A percentile compares a stretch with the other conserved stretches of the same genome.
These are phyloP conservation scores for Philereme vetulata DNA, from an alignment of 2,888 invertebrate genomes.

Conservation along the genomic window DNA sequence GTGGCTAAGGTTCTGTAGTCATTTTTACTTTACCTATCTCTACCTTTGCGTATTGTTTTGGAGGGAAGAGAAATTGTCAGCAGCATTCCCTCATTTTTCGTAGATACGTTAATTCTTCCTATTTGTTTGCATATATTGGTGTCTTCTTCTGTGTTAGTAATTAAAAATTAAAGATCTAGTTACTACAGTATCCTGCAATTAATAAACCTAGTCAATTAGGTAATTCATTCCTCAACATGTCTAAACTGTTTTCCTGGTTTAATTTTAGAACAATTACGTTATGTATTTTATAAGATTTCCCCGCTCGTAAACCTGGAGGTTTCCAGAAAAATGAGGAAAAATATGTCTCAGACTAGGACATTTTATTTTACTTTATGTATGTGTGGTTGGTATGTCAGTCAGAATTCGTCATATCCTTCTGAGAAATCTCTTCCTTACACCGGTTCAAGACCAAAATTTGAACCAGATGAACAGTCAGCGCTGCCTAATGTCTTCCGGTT, in stretches of 20 bases:
- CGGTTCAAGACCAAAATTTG: constrained; percentile 39
- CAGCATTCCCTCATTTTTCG: too few relatives aligned
- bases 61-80: too few relatives aligned
- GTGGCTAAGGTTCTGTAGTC: too few relatives aligned
- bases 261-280: constrained; percentile 9
- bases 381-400: background rate
- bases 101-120: too few relatives aligned
- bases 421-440: constrained; percentile 32
- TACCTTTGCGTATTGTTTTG: too few relatives aligned
- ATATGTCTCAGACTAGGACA: background rate
- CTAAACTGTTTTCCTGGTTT: constrained; percentile 1
- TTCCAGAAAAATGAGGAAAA: constrained; percentile 10
- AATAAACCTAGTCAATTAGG: too few relatives aligned
- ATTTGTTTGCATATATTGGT: too few relatives aligned
- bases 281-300: constrained; percentile 2
- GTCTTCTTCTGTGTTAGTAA: too few relatives aligned
- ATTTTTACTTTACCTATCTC: too few relatives aligned
- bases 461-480: constrained; percentile 37
- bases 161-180: too few relatives aligned
- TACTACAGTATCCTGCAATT: background rate
- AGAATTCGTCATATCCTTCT: constrained; percentile 31
- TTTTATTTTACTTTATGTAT: too few relatives aligned
- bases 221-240: background rate
- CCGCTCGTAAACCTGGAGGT: constrained; percentile 4
- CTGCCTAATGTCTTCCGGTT: constrained; percentile 47